Conservation (phyloP, 1,140 invertebrate species). For the Lepidurus apus region DNA sequence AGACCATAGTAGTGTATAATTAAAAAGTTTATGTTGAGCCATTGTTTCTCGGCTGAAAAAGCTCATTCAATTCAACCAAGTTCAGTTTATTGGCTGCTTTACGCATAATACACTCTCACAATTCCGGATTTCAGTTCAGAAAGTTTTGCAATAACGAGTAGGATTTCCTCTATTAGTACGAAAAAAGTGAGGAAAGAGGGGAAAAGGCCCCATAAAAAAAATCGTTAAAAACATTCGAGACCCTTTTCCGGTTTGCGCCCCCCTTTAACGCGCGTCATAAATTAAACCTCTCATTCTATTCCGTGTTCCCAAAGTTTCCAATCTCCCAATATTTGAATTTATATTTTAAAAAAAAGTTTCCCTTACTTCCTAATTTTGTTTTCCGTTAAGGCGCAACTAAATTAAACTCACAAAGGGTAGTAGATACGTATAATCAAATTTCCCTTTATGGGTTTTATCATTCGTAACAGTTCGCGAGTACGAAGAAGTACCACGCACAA, state of each 20-base stretch:
- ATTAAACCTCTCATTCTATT: background rate
- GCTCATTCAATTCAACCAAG: too few relatives aligned
- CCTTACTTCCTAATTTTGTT: background rate
- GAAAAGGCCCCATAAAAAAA: background rate
- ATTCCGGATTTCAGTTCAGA: background rate
- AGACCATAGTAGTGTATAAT: too few relatives aligned
- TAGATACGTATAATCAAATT: background rate
- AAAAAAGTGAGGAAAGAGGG: background rate
- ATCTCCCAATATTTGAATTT: background rate
- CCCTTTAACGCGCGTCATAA: background rate
- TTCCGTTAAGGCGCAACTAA: background rate
- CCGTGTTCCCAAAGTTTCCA: background rate
- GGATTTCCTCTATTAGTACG: background rate
- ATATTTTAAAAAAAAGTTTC: background rate
- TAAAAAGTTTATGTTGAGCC: too few relatives aligned
- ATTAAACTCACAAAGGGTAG: background rate
- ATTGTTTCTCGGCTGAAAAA: too few relatives aligned
- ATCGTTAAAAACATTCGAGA: background rate
- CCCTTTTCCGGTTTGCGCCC: background rate
- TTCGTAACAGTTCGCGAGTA: background rate
- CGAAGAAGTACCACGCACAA: background rate
- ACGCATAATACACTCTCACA: background rate
- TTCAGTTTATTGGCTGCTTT: background rate
- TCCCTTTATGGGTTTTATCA: background rate
- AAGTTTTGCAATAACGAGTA: background rate